Evolutionary conservation across 2,888 invertebrate genomes (phyloP).

Genomic region (Yponomeuta malinellus): DNA sequence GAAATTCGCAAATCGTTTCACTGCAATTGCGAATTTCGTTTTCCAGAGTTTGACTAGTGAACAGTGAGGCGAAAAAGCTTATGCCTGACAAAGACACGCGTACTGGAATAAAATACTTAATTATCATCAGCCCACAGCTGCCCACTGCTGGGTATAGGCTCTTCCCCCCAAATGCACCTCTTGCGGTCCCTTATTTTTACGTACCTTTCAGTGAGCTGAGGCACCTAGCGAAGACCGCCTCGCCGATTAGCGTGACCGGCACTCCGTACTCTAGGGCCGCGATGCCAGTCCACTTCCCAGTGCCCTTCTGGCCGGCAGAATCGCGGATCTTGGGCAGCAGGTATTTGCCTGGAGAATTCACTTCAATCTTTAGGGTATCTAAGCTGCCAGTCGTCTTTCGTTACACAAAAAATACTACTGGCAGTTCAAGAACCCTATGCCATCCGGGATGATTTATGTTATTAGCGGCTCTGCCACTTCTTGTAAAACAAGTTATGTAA

Average conservation of each 20-base stretch:
- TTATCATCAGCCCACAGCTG: no score
- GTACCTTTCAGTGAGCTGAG: conserved; percentile 89
- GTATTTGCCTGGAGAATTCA: conserved; percentile 70
- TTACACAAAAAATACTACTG: background rate
- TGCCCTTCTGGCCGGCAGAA: conserved; percentile 98
- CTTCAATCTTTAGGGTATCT: background rate
- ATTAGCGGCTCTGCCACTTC: no score
- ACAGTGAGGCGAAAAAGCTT: no score
- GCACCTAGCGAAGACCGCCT: conserved; percentile 98
- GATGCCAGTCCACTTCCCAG: conserved; percentile 99
- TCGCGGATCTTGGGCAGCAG: conserved; percentile 95
- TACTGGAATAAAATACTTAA: no score
- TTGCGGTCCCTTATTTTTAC: background rate
- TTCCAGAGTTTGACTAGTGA: no score
- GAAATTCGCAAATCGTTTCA: no score
- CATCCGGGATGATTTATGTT: no score
- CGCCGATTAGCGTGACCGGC: conserved; percentile 98
- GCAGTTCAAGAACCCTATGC: background rate
- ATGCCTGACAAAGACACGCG: no score
- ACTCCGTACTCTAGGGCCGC: conserved; percentile 96
- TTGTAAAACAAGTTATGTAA: no score
- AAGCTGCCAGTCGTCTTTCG: background rate
- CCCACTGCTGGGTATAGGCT: no score
- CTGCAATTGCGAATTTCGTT: no score
- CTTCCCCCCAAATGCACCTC: no score